Base-by-base conservation (phyloP, 2,888 invertebrate genomes). In the Tribolium freemani region DNA sequence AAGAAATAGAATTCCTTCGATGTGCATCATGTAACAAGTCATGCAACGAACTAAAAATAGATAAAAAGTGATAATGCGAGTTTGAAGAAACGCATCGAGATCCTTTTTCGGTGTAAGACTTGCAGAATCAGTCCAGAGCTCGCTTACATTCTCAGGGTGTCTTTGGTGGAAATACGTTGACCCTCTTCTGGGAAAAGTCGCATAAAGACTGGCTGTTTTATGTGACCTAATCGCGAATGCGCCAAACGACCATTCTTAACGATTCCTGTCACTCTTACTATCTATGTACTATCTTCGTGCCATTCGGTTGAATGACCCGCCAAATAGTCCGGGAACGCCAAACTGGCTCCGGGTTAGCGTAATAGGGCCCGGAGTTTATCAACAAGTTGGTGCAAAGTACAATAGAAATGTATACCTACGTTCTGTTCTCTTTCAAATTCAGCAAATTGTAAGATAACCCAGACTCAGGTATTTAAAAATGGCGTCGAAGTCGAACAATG, bases 161-260 rank as follows among this genome's bases (percentile, higher is more conserved):
- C 61, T 69, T 73, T 68, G 16, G 56, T 57, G 54, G 72, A 69
- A 76, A 78, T 76, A 78, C 79, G 71, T 78, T 78, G 77, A 77
- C 77, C 77, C 74, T 73, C 73, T 78, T 79, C 79, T 73, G 50
- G 74, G 79, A 79, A 79, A 74, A 71, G 75, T 57, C 73, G 74
- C 76, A 77, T 75, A 77, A 78, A 78, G 76, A 77, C 68, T 73
- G 72, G 64, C 61, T 72, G 74, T 70, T 75, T 78, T 79, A 78
- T 78, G 79, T 72, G 75, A 77, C 77, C 78, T 79, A 79, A 79
- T 79, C 79, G 78, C 75, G 74, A 79, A 79, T 78, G 77, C 79
- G 74, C 77, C 69, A 74, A 73, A 74, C 76, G 63, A 72, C 69
- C 56, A 54, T 50, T 50, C 64, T 69, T 69, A 69, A 63, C 72